phyloP scores from a whole-genome alignment of 2,888 invertebrate genomes.

The Synanthedon andrenaeformis region DNA sequence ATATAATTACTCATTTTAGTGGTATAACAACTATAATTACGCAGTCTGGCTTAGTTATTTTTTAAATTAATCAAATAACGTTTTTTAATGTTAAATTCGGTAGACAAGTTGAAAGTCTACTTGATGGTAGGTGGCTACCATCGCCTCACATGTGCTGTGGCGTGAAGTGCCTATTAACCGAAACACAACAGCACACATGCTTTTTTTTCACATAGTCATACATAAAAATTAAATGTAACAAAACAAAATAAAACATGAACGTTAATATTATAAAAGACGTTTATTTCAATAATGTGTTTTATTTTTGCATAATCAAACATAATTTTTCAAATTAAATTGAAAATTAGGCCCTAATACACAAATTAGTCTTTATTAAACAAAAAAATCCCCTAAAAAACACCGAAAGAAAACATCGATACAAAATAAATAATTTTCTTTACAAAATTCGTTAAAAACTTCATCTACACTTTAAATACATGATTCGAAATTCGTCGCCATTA shows the following conservation, averaged over 20 bases:
- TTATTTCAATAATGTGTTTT: constrained; percentile 49
- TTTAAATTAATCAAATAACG: too few relatives aligned
- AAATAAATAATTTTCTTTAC: constrained; percentile 20
- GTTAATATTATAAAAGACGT: background rate
- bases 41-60: too few relatives aligned
- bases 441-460: background rate
- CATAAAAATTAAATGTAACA: too few relatives aligned
- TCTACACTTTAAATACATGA: background rate
- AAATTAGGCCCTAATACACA: constrained; percentile 27
- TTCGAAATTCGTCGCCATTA: constrained; percentile 24
- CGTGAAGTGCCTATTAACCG: too few relatives aligned
- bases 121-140: too few relatives aligned
- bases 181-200: too few relatives aligned
- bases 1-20: background rate
- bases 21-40: too few relatives aligned
- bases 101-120: too few relatives aligned
- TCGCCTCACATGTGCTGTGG: too few relatives aligned
- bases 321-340: constrained; percentile 1
- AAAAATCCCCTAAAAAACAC: constrained; percentile 14
- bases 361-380: constrained; percentile 24
- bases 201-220: too few relatives aligned
- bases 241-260: too few relatives aligned
- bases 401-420: constrained; percentile 23
- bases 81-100: too few relatives aligned
- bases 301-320: constrained; percentile 37